These are phyloP conservation scores for Sinonovacula constricta DNA, from an alignment of 1,140 invertebrate species.

Conservation along the genomic window DNA sequence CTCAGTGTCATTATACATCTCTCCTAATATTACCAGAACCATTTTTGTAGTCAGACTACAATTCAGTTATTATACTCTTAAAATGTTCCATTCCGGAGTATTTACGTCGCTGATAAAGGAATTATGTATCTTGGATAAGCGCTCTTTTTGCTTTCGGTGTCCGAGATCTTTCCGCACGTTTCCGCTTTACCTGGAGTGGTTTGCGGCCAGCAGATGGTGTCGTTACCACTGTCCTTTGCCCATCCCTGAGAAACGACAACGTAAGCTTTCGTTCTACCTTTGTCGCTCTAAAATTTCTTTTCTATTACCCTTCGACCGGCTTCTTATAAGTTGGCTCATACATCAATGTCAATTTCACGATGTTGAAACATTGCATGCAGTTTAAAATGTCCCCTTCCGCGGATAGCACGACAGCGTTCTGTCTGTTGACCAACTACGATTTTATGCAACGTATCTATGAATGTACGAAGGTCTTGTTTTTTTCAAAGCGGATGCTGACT, in stretches of 20 bases:
- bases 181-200: neutral
- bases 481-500: neutral
- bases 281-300: too few relatives aligned
- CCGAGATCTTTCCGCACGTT: neutral
- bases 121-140: too few relatives aligned
- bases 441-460: too few relatives aligned
- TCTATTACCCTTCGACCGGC: too few relatives aligned
- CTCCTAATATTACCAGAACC: too few relatives aligned
- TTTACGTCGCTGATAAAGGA: too few relatives aligned
- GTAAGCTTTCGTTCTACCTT: neutral
- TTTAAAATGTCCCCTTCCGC: too few relatives aligned
- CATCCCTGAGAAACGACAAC: neutral
- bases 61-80: too few relatives aligned
- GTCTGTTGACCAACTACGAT: too few relatives aligned
- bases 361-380: neutral
- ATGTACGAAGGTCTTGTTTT: neutral
- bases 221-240: neutral
- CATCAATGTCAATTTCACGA: neutral
- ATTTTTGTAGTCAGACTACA: too few relatives aligned
- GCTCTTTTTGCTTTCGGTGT: neutral
- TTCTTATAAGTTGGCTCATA: neutral
- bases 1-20: too few relatives aligned
- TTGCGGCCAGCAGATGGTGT: conserved; percentile 6
- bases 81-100: too few relatives aligned
- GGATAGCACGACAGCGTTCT: neutral